These are phyloP conservation scores for Rattus rattus DNA, from an alignment of 2,113 vertebrate genomes.

Conservation along the genomic window DNA sequence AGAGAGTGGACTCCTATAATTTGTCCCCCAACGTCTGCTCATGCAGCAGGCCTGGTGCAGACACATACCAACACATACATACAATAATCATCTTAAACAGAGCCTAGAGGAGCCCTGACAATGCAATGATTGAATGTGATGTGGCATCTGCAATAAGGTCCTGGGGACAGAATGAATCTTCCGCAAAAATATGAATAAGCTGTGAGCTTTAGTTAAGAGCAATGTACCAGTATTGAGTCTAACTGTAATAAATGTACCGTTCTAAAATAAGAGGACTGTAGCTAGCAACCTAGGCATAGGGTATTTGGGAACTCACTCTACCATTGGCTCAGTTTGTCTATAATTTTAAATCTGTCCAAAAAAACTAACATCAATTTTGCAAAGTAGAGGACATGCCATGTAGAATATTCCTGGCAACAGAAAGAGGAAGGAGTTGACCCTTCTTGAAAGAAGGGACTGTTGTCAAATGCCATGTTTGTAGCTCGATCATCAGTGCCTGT, in stretches of 20 bases:
- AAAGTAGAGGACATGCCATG: neutral
- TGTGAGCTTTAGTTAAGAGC: neutral
- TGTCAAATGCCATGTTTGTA: conserved; percentile 70
- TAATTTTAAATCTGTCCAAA: conserved; percentile 26
- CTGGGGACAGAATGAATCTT: neutral
- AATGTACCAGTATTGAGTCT: neutral
- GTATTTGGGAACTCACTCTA: neutral
- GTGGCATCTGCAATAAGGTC: neutral
- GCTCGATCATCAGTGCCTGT: conserved; percentile 40
- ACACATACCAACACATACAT: neutral
- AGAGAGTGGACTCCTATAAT: neutral
- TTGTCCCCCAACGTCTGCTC: neutral
- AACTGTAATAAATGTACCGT: neutral
- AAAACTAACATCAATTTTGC: neutral
- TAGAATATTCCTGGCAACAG: neutral
- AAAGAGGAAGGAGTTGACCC: conserved; percentile 43
- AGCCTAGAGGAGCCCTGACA: neutral
- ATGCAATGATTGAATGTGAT: neutral
- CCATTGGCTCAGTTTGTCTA: neutral
- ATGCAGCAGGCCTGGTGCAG: neutral
- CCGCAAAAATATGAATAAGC: neutral
- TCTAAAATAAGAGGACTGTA: neutral
- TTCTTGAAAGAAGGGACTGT: conserved; percentile 74
- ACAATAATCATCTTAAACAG: neutral
- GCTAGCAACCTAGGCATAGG: neutral